Evolutionary conservation across 2,113 vertebrate species (phyloP).

Genomic region (Copsychus sechellarum): DNA sequence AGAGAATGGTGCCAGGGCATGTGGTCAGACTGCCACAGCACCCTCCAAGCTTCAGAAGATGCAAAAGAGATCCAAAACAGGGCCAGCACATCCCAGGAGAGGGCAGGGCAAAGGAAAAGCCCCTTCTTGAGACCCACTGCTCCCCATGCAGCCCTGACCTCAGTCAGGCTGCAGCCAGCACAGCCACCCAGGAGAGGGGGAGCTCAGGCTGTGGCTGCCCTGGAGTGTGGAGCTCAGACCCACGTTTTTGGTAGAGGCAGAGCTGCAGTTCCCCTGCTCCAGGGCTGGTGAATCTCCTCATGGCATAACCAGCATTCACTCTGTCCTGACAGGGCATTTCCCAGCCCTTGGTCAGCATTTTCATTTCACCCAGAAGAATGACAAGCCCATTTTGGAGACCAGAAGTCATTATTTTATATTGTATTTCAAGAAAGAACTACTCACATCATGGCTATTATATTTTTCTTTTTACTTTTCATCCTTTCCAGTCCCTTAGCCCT

Average conservation of each 20-base stretch:
- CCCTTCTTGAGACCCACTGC: not conserved
- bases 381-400: not conserved
- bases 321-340: not conserved
- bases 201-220: not conserved
- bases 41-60: not conserved
- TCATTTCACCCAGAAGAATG: not conserved
- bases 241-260: rapidly evolving
- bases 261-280: not conserved
- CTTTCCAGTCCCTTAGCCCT: not conserved
- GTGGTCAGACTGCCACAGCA: not conserved
- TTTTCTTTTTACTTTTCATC: not conserved
- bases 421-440: not conserved
- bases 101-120: not conserved
- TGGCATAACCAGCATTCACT: not conserved
- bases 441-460: not conserved
- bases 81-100: not conserved
- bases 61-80: not conserved
- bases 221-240: rapidly evolving
- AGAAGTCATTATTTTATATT: not conserved
- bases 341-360: not conserved
- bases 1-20: rapidly evolving
- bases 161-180: not conserved
- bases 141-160: not conserved
- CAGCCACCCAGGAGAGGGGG: not conserved
- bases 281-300: not conserved